Percentiles rank a stretch among this genome's conserved stretches.
phyloP scores from a whole-genome alignment of 2,113 vertebrate species.

The Rhipidura dahli region DNA sequence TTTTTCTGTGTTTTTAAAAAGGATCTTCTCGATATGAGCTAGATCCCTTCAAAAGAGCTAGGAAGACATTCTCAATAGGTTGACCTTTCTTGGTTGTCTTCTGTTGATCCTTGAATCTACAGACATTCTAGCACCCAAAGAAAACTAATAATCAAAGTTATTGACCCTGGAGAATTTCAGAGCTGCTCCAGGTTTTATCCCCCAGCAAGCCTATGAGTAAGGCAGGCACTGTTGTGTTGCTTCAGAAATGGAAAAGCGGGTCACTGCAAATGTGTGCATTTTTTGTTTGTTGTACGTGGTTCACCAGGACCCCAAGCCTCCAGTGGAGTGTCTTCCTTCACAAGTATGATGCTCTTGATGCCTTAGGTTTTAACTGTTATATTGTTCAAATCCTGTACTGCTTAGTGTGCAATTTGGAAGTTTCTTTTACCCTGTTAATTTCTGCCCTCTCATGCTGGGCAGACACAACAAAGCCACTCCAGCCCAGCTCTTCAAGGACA shows the following conservation, averaged over 20 bases:
- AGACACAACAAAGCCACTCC: too few species aligned
- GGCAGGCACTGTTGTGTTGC: neutral
- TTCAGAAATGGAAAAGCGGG: neutral
- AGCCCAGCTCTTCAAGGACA: too few species aligned
- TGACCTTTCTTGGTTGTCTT: neutral
- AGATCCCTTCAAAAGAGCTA: neutral
- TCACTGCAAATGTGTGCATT: neutral
- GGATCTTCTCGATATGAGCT: neutral
- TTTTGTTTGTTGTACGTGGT: neutral
- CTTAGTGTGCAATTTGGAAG: too few species aligned
- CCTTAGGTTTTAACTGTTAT: too few species aligned
- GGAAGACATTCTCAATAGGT: neutral
- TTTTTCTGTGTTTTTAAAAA: neutral
- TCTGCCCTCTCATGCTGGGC: too few species aligned
- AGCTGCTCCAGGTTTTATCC: neutral
- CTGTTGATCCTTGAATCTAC: neutral
- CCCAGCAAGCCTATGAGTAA: neutral
- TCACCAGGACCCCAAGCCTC: neutral
- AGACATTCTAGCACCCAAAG: neutral
- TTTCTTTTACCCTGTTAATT: too few species aligned
- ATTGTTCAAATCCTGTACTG: too few species aligned
- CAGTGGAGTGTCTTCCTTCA: neutral
- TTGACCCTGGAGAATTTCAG: neutral
- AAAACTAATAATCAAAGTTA: neutral
- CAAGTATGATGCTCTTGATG: too few species aligned